Evolutionary conservation across 2,888 invertebrate species (phyloP).

Genomic region (Leptothorax acervorum): DNA sequence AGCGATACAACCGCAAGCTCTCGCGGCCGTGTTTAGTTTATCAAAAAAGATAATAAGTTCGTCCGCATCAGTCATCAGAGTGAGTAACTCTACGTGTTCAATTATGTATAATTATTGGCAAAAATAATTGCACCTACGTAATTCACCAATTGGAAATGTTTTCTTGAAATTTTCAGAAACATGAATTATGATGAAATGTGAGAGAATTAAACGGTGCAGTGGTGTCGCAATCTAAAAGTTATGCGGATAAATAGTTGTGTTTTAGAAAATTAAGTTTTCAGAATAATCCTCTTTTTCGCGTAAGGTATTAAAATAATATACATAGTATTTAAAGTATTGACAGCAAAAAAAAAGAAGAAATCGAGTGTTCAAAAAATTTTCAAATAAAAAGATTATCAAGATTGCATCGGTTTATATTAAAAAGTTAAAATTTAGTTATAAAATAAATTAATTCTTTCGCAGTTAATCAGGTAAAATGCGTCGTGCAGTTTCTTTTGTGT

Average conservation of each 20-base stretch:
- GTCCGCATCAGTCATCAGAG: not conserved
- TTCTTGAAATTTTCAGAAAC: not conserved
- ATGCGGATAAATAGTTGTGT: not conserved
- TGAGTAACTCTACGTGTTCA: constrained; percentile 16
- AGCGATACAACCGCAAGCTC: not conserved
- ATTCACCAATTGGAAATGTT: not conserved
- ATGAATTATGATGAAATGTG: not conserved
- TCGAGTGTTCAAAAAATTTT: not conserved
- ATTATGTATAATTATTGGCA: constrained; percentile 44
- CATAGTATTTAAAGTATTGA: not conserved
- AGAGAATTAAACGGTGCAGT: constrained; percentile 1
- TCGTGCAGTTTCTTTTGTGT: not conserved
- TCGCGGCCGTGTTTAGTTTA: not conserved
- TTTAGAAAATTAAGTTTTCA: not conserved
- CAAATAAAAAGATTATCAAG: not conserved
- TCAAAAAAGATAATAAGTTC: constrained; percentile 9
- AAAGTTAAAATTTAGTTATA: not conserved
- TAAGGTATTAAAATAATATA: not conserved
- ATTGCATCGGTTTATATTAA: not conserved
- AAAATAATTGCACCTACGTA: not conserved
- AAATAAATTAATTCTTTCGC: not conserved
- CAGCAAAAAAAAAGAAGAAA: not conserved
- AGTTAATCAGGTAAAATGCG: not conserved
- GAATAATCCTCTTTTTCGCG: not conserved
- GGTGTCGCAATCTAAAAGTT: not conserved